A percentile compares a stretch with the other conserved stretches of the same genome.
Conservation (phyloP, 2,113 vertebrate species). For the Numida meleagris region DNA sequence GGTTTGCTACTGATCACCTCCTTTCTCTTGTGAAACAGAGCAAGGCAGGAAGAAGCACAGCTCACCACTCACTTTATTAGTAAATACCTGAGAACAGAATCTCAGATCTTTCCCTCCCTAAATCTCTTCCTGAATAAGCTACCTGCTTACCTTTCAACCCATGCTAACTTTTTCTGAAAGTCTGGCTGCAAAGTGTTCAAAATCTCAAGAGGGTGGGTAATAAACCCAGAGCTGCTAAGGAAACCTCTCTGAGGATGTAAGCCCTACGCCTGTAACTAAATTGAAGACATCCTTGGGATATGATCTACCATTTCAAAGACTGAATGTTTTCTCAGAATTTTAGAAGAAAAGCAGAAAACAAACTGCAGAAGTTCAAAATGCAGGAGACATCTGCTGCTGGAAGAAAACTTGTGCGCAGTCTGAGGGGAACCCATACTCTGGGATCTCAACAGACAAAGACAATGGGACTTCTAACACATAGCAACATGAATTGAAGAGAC, state of each 20-base stretch:
- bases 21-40: background rate
- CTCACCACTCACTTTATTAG: background rate
- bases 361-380: background rate
- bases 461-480: background rate
- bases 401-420: background rate
- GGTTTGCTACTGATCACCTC: background rate
- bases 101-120: background rate
- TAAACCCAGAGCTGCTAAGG: background rate
- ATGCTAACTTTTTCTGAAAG: background rate
- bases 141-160: background rate
- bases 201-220: background rate
- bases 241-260: background rate
- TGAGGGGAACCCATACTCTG: rapidly evolving
- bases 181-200: background rate
- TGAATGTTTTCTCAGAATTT: background rate
- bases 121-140: background rate
- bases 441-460: background rate
- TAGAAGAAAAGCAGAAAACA: background rate
- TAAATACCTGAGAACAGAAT: background rate
- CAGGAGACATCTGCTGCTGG: background rate
- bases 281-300: background rate
- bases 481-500: background rate
- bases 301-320: background rate
- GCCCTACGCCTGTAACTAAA: rapidly evolving
- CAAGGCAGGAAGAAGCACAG: background rate